Evolutionary conservation across 2,797 vertebrate genomes (phyloP).

Genomic region (Halcyon smyrnensis): DNA sequence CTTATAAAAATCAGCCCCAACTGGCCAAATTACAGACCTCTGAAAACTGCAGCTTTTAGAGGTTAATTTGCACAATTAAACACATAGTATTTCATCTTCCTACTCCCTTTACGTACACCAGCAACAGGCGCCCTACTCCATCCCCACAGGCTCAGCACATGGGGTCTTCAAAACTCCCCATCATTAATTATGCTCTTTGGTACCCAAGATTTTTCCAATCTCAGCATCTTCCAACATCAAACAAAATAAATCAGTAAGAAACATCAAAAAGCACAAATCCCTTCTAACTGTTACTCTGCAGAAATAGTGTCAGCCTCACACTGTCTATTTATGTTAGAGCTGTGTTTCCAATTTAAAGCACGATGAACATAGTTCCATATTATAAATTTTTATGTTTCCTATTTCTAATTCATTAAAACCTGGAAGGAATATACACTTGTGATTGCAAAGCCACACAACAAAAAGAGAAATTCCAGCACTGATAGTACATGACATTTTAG

Average conservation of each 20-base stretch:
- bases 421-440: neutral
- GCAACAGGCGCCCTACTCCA: too few relatives aligned
- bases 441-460: neutral
- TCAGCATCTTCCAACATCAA: neutral
- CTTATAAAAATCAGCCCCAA: too few relatives aligned
- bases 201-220: neutral
- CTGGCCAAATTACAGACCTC: too few relatives aligned
- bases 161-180: too few relatives aligned
- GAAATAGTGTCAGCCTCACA: too few relatives aligned
- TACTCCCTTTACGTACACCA: too few relatives aligned
- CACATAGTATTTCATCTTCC: too few relatives aligned
- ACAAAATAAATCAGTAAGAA: neutral
- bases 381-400: neutral
- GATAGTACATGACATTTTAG: neutral
- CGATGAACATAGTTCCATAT: rapidly evolving
- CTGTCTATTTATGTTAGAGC: neutral
- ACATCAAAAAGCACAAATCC: neutral
- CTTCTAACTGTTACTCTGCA: too few relatives aligned
- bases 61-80: too few relatives aligned
- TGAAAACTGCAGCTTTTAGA: too few relatives aligned
- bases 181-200: neutral
- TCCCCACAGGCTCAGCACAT: too few relatives aligned
- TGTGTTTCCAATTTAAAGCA: neutral
- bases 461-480: neutral
- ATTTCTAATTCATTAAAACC: neutral